These are phyloP conservation scores for Patagioenas fasciata DNA, from an alignment of 2,113 vertebrate species.

Conservation along the genomic window DNA sequence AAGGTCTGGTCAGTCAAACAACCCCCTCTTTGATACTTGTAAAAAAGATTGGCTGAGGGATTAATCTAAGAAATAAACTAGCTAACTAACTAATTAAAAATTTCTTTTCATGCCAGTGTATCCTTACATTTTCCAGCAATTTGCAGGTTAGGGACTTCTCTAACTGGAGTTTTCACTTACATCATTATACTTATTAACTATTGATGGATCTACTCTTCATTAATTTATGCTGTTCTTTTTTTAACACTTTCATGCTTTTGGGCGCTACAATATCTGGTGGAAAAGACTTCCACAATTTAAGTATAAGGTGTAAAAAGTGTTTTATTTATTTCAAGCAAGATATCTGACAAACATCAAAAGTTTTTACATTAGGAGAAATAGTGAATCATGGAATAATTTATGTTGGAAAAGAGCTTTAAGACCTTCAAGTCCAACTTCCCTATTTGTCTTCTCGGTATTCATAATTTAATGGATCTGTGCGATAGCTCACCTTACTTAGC, in stretches of 20 bases:
- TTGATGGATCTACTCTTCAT: background rate
- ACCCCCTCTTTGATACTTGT: background rate
- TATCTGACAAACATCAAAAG: background rate
- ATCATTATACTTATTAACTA: background rate
- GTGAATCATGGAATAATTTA: background rate
- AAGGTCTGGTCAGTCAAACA: background rate
- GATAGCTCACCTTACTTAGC: background rate
- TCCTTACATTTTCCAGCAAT: background rate
- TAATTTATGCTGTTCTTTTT: background rate
- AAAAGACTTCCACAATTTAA: background rate
- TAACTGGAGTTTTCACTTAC: background rate
- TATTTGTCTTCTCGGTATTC: background rate
- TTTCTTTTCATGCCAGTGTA: background rate
- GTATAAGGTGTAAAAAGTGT: background rate
- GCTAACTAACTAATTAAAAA: background rate
- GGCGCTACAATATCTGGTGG: rapidly evolving
- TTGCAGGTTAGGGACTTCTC: background rate
- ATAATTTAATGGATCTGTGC: background rate
- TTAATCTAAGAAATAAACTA: background rate
- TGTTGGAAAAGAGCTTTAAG: background rate
- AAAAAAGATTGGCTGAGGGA: background rate
- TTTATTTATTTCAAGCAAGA: background rate
- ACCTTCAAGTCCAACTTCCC: background rate
- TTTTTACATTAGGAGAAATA: background rate
- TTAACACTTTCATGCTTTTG: background rate